phyloP scores from a whole-genome alignment of 64 coral and sea anemone genomes.

The Montipora capricornis region DNA sequence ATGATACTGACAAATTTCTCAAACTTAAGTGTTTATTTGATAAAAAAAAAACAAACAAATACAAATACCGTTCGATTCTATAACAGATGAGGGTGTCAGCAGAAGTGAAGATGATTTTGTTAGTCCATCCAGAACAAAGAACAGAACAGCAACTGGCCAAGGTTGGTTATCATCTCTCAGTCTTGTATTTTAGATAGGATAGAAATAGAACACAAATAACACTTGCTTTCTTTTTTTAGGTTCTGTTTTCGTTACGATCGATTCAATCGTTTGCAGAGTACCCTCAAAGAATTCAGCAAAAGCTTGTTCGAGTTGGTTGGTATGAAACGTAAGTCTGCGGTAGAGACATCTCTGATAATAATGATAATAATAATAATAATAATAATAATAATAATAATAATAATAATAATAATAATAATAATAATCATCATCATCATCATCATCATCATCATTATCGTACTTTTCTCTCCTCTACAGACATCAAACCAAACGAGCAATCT shows the following conservation, averaged over 20 bases:
- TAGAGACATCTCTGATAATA: no score
- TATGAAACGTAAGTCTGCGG: constrained; percentile 80
- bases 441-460: no score
- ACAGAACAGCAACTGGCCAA: constrained; percentile 91
- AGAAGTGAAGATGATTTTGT: constrained; percentile 90
- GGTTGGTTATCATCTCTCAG: constrained; percentile 30
- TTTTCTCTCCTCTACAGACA: constrained; percentile 53
- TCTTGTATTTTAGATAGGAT: no score
- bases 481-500: constrained; percentile 83
- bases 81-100: constrained; percentile 89
- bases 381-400: no score
- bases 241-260: constrained; percentile 84
- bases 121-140: constrained; percentile 71
- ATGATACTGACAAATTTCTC: neutral
- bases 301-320: constrained; percentile 88
- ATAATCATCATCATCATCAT: no score
- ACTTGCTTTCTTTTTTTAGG: constrained; percentile 12
- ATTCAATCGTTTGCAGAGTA: constrained; percentile 96
- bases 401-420: no score
- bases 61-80: neutral
- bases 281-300: constrained; percentile 98
- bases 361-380: no score
- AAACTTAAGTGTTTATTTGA: no score
- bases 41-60: neutral
- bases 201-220: no score